These are phyloP conservation scores for Oreortyx pictus DNA, from an alignment of 2,797 vertebrate genomes.

Conservation along the genomic window DNA sequence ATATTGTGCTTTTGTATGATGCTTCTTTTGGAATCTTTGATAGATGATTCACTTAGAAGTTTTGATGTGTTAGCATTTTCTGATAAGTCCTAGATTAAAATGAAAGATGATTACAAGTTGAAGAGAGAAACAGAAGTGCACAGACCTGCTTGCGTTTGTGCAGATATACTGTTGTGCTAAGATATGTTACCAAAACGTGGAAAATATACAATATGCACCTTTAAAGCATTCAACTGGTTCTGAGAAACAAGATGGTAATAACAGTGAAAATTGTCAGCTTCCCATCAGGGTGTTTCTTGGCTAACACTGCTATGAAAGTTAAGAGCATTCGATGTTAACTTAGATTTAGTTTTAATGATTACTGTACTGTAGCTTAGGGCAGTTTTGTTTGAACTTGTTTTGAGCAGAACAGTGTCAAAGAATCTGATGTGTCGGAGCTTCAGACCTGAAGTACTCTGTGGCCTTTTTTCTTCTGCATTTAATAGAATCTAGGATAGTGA, in stretches of 20 bases:
- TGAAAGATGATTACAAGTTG: neutral
- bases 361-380: neutral
- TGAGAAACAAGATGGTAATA: neutral
- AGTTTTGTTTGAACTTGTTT: conserved; percentile 8
- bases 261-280: neutral
- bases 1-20: neutral
- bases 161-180: neutral
- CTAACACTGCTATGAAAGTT: neutral
- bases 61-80: neutral
- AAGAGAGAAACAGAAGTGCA: neutral
- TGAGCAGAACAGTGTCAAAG: neutral
- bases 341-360: neutral
- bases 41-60: neutral
- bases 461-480: neutral
- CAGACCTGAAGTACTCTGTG: neutral
- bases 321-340: neutral
- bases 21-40: neutral
- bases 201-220: neutral
- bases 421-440: neutral
- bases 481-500: neutral
- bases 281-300: neutral
- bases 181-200: neutral
- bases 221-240: neutral
- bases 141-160: neutral
- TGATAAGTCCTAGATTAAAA: conserved; percentile 5